Evolutionary conservation across 2,113 vertebrate species (phyloP), one percentile per base, ranked within the genome.

Genomic region (Arenaria interpres): DNA sequence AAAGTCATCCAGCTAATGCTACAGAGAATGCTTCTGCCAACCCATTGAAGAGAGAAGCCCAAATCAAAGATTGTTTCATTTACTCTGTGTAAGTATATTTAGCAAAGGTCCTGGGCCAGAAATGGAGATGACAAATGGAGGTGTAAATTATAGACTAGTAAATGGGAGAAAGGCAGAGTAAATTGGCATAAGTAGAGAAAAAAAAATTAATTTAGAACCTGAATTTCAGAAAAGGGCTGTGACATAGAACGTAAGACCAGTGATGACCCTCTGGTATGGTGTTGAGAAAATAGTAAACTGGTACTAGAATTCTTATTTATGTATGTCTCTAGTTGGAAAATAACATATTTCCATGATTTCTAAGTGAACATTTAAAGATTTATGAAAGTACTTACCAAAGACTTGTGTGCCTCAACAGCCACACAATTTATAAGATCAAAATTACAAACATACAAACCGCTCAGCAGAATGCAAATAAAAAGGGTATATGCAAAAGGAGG

Each of bases 1-100:
- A 73, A 89, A 92, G 62, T 85, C 48, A 96, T 85, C 71, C 84
- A 82, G 66, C 73, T 96, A 97, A 96, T 84, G 90, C 66, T 90
- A 22, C 64, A 59, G 35, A 69, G 69, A n/a, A 33, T 7, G 23
- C 28, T 71, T 76, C 77, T 92, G 92, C 96, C 90, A 96, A 76
- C 17, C 57, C 67, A 54, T 3, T 10, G 11, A 89, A 93, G 76
- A 50, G 87, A 79, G 57, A 17, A 72, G 21, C 22, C 50, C 77
- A 84, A 53, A 41, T 89, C 83, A 37, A 76, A 92, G 50, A 46
- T 45, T 43, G 59, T 66, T 95, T 69, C 4, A 7, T 90, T 85
- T 86, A 91, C 57, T 93, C 51, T 46, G 5, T 17, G 19, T 57
- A 46, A 93, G 53, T 68, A 60, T 81, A 90, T 96, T 92, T 75